Conservation (phyloP, 2,888 invertebrate genomes). For the Nipponacmea schrenckii region DNA sequence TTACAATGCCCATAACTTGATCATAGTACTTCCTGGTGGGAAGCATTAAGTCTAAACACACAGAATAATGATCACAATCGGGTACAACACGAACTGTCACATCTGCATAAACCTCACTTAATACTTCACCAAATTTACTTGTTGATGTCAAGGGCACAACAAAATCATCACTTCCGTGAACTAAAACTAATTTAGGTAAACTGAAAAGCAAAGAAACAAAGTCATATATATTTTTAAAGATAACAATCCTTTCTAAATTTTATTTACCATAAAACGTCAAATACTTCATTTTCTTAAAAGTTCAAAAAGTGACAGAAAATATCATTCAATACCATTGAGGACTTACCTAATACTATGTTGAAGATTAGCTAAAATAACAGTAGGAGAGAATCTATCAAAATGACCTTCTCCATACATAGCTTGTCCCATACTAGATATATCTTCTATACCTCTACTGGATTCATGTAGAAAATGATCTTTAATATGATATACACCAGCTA, state of each 20-base stretch:
- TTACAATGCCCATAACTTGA: slow-evolving; percentile 50
- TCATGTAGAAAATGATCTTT: slow-evolving; percentile 63
- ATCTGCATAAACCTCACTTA: slow-evolving; percentile 47
- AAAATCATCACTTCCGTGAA: slow-evolving; percentile 60
- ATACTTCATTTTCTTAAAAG: too few relatives aligned
- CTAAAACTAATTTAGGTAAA: slow-evolving; percentile 56
- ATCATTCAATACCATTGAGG: too few relatives aligned
- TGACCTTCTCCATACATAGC: slow-evolving; percentile 63
- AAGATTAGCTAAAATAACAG: slow-evolving; percentile 47
- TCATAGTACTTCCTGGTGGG: slow-evolving; percentile 44
- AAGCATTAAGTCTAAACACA: slow-evolving; percentile 61
- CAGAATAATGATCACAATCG: slow-evolving; percentile 57
- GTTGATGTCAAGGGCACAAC: slow-evolving; percentile 56
- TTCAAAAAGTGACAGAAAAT: too few relatives aligned
- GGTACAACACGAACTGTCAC: slow-evolving; percentile 56
- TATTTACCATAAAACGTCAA: too few relatives aligned
- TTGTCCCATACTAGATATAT: slow-evolving; percentile 59
- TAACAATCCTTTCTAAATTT: too few relatives aligned
- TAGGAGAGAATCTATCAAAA: slow-evolving; percentile 63
- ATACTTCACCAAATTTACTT: slow-evolving; percentile 48
- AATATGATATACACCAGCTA: slow-evolving; percentile 65
- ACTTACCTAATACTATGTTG: slow-evolving; percentile 48
- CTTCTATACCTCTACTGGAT: slow-evolving; percentile 56
- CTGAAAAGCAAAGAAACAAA: slow-evolving; percentile 39
- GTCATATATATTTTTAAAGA: too few relatives aligned